These are phyloP conservation scores for Torymus aiolomorphi DNA, from an alignment of 2,888 invertebrate genomes.

Conservation along the genomic window DNA sequence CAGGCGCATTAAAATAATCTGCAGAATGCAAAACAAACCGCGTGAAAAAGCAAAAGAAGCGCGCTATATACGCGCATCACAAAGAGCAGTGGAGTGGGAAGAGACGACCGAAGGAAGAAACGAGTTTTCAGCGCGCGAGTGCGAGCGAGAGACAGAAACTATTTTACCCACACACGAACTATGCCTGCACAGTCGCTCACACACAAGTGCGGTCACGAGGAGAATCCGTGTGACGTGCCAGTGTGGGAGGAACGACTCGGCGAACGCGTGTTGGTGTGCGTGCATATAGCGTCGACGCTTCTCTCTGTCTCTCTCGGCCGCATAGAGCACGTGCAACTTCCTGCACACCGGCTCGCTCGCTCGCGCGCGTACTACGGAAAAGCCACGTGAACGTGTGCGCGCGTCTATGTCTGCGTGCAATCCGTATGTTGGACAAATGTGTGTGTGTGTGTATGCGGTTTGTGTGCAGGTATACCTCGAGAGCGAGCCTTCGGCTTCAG, in stretches of 20 bases:
- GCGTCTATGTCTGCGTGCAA: slow-evolving; percentile 1
- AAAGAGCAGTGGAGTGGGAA: slow-evolving; percentile 28
- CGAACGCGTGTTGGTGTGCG: not conserved
- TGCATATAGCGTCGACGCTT: slow-evolving; percentile 10
- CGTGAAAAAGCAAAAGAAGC: slow-evolving; percentile 28
- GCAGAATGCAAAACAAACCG: slow-evolving; percentile 50
- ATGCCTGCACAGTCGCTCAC: not conserved
- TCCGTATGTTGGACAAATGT: slow-evolving; percentile 2
- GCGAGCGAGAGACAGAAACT: slow-evolving; percentile 31
- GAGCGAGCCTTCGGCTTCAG: slow-evolving; percentile 55
- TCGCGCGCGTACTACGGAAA: not conserved
- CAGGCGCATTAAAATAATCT: slow-evolving; percentile 53
- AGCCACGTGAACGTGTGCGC: slow-evolving; percentile 2
- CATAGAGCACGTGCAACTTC: slow-evolving; percentile 54
- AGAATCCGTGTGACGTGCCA: slow-evolving; percentile 2
- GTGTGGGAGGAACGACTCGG: slow-evolving; percentile 52
- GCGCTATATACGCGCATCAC: not conserved
- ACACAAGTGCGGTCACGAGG: not conserved
- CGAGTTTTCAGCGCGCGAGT: slow-evolving; percentile 48
- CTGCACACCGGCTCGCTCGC: slow-evolving; percentile 31
- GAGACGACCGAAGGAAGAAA: slow-evolving; percentile 50
- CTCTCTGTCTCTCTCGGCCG: slow-evolving; percentile 23
- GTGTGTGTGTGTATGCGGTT: slow-evolving; percentile 1
- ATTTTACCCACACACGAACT: slow-evolving; percentile 15
- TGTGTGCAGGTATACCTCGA: slow-evolving; percentile 24